A percentile compares a stretch with the other conserved stretches of the same genome.
These are phyloP conservation scores for Branchellion lobata DNA, from an alignment of 2,888 invertebrate genomes.

Conservation along the genomic window DNA sequence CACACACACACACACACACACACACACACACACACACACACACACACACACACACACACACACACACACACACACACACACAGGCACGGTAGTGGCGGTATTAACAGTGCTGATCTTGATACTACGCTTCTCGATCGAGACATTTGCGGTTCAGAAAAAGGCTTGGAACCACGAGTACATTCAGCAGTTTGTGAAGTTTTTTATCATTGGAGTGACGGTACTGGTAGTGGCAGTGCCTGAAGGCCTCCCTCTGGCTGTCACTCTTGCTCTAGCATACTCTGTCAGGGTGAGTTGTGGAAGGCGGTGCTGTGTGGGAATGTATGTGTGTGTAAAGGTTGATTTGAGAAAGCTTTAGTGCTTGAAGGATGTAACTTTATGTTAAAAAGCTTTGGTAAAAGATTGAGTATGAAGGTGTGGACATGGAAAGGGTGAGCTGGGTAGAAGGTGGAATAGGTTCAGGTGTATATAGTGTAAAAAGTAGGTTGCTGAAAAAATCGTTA, in stretches of 20 bases:
- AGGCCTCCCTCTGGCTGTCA: constrained; percentile 96
- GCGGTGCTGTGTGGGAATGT: not conserved
- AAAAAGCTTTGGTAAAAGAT: too few relatives aligned
- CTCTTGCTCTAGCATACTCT: constrained; percentile 95
- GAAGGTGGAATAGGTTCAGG: too few relatives aligned
- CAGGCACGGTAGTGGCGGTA: constrained; percentile 87
- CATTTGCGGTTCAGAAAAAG: constrained; percentile 76
- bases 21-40: constrained; percentile 31
- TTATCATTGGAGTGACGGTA: constrained; percentile 99
- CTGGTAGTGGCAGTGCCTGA: constrained; percentile 99
- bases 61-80: not conserved
- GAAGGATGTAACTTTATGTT: too few relatives aligned
- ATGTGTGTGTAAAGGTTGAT: too few relatives aligned
- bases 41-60: constrained; percentile 15
- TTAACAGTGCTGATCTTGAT: constrained; percentile 94
- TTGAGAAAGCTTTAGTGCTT: too few relatives aligned
- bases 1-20: constrained; percentile 31
- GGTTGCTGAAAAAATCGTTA: too few relatives aligned
- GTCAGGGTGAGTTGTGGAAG: constrained; percentile 76
- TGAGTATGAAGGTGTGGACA: too few relatives aligned
- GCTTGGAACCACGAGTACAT: constrained; percentile 67
- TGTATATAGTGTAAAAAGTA: too few relatives aligned
- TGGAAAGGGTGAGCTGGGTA: too few relatives aligned
- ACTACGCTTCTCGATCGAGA: constrained; percentile 87
- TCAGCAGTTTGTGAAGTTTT: constrained; percentile 88